phyloP scores from a whole-genome alignment of 92 coral and sea anemone genomes.

The Pocillopora meandrina region DNA sequence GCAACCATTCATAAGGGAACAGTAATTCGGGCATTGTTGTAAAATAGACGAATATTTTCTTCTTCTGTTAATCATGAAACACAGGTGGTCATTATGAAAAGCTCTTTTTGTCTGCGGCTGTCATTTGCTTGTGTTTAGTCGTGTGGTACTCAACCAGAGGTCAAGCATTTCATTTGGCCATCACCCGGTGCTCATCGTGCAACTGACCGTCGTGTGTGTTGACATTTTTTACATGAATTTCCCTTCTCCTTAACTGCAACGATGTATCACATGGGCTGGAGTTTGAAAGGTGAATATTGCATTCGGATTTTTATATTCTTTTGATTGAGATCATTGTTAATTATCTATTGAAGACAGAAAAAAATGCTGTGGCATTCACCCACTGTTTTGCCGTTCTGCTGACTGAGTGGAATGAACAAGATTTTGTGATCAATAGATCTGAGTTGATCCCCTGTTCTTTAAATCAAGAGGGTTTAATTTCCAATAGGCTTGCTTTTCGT shows the following conservation, averaged over 20 bases:
- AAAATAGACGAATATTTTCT: slow-evolving; percentile 14
- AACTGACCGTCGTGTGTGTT: background rate
- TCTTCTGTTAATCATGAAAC: slow-evolving; percentile 22
- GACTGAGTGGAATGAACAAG: background rate
- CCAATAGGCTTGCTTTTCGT: slow-evolving; percentile 10
- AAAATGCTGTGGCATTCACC: background rate
- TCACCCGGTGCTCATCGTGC: background rate
- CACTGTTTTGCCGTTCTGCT: background rate
- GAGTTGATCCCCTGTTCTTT: slow-evolving; percentile 26
- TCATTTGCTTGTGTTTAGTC: slow-evolving; percentile 28
- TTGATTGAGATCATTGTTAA: slow-evolving; percentile 20
- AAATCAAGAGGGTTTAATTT: slow-evolving; percentile 29
- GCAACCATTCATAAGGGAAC: slow-evolving; percentile 1
- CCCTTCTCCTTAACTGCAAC: slow-evolving; percentile 7
- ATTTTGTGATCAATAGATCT: background rate
- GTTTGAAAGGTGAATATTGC: slow-evolving; percentile 43
- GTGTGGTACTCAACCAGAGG: slow-evolving; percentile 36
- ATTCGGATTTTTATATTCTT: slow-evolving; percentile 29
- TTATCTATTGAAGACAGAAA: slow-evolving; percentile 18
- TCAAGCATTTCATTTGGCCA: slow-evolving; percentile 44
- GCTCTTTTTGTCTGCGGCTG: slow-evolving; percentile 41
- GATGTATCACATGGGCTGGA: slow-evolving; percentile 38
- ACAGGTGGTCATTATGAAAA: slow-evolving; percentile 41
- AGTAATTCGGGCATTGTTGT: slow-evolving; percentile 29
- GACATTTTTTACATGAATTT: slow-evolving; percentile 20